Evolutionary conservation across 1,140 invertebrate species (phyloP).

Genomic region (Hormaphis cornu): DNA sequence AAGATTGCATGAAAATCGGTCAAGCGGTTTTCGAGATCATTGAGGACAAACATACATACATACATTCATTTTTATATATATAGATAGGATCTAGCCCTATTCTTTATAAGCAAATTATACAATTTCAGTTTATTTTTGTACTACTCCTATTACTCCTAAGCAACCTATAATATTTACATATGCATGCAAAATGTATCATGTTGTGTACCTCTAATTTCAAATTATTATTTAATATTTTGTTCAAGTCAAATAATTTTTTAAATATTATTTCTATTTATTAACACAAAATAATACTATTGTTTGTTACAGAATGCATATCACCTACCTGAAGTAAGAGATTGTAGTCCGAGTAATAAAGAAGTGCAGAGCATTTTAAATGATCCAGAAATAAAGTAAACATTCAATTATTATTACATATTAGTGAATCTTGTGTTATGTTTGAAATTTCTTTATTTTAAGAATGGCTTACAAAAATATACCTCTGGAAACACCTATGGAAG

Average conservation of each 20-base stretch:
- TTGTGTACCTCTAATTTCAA: too few relatives aligned
- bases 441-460: background rate
- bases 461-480: background rate
- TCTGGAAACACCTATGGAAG: background rate
- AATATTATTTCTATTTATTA: background rate
- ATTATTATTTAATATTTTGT: too few relatives aligned
- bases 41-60: too few relatives aligned
- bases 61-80: too few relatives aligned
- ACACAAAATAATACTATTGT: background rate
- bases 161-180: too few relatives aligned
- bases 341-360: slow-evolving; percentile 65
- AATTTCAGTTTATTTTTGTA: too few relatives aligned
- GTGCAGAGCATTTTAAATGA: slow-evolving; percentile 25
- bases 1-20: too few relatives aligned
- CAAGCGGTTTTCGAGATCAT: too few relatives aligned
- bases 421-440: background rate
- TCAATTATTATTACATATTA: background rate
- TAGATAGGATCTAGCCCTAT: too few relatives aligned
- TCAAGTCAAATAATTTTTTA: background rate
- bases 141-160: too few relatives aligned
- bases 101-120: too few relatives aligned
- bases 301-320: background rate
- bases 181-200: too few relatives aligned
- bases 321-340: slow-evolving; percentile 47
- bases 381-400: background rate